A percentile compares a stretch with the other conserved stretches of the same genome.
Evolutionary conservation across 2,797 vertebrate species (phyloP).

Genomic region (Scarus forsteni): DNA sequence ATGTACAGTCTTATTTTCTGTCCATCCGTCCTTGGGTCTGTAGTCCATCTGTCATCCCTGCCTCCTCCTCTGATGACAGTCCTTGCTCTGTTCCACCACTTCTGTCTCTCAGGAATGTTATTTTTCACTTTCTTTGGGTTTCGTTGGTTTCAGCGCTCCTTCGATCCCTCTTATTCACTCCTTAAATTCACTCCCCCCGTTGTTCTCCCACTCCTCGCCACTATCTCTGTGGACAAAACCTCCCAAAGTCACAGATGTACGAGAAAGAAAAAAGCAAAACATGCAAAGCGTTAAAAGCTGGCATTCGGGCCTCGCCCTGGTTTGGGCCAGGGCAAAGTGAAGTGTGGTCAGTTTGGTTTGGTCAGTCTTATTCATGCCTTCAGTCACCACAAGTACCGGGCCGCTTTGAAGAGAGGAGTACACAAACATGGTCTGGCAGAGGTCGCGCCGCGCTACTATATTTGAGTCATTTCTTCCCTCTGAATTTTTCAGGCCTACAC

Average conservation of each 20-base stretch:
- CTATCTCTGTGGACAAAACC: conserved; percentile 52
- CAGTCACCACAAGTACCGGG: conserved; percentile 72
- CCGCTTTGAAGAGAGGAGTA: conserved; percentile 70
- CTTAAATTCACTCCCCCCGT: background rate
- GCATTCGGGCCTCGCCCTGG: conserved; percentile 73
- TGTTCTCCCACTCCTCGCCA: conserved; percentile 20
- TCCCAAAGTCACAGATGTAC: conserved; percentile 39
- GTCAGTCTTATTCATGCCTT: conserved; percentile 74
- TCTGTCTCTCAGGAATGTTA: conserved; percentile 51
- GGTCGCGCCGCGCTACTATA: conserved; percentile 66
- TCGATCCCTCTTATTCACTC: conserved; percentile 3
- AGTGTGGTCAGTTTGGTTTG: conserved; percentile 71
- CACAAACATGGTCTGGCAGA: conserved; percentile 73
- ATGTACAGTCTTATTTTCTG: conserved; percentile 49
- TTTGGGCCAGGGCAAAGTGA: conserved; percentile 59
- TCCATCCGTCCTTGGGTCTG: conserved; percentile 55
- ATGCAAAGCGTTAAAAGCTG: conserved; percentile 67
- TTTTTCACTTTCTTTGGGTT: conserved; percentile 44
- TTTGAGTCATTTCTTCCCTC: conserved; percentile 72
- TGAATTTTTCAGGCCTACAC: conserved; percentile 30
- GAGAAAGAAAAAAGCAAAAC: conserved; percentile 50
- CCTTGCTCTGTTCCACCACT: conserved; percentile 53
- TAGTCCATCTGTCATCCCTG: conserved; percentile 55
- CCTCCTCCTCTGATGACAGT: conserved; percentile 49
- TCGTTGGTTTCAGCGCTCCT: conserved; percentile 11